Base-by-base conservation (phyloP, 2,113 vertebrate species). In the Stegostoma tigrinum region DNA sequence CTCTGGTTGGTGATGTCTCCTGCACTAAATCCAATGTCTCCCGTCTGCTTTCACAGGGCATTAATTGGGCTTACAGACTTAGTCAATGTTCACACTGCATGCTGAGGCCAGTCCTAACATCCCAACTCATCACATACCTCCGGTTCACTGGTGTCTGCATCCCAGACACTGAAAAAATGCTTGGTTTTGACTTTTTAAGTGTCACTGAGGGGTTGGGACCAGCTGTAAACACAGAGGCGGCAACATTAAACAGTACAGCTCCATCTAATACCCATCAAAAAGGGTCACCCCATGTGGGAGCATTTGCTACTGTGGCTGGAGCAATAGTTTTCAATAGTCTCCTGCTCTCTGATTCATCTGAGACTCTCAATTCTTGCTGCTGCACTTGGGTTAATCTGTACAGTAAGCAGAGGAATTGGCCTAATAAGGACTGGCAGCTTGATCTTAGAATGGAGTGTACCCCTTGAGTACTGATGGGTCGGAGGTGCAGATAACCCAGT, bases 101-200 rank as follows among this genome's bases (percentile, higher is more conserved):
- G 45, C 48, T 15, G 52, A 10, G 52, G 5, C 86, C 48, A 61
- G 1, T 48, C 21, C 24, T 34, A 30, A 89, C 27, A 48, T 17
- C 86, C 23, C 86, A 89, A 21, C 45, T 89, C 86, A 89, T 89
- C 48, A 61, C 86, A 89, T 89, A 61, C 86, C 86, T 55, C 48
- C 10, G 23, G 61, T 10, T 89, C 27, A 89, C 48, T 89, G 42
- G 8, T 2, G 86, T 89, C 86, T 0, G 48, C 45, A 23, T 4
- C 30, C 52, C 21, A 89, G 86, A 55, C 24, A 55, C n/a, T 83
- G 2, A 5, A 6, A 42, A 19, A 15, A 83, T 83, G 15, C 14
- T 5, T 5, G 34, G 7, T 12, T n/a, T 78, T 34, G 72, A 14
- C 12, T 78, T 78, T 78, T 78, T 34, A 8, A 87, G 85, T 52